phyloP scores from a whole-genome alignment of 2,797 vertebrate genomes.

The Amblyopsis hoosieri region DNA sequence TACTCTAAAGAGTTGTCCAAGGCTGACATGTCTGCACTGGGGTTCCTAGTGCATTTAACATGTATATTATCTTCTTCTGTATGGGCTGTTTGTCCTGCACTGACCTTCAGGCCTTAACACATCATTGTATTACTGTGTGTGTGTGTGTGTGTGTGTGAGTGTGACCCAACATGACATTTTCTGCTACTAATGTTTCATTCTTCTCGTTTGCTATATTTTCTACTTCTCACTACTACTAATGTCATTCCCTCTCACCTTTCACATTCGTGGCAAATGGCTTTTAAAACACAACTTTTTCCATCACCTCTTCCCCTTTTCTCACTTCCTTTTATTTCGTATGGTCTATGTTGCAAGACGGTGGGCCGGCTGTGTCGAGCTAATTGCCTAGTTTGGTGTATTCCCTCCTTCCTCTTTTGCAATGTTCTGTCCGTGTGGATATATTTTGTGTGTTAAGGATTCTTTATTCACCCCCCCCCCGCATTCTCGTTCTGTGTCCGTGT shows the following conservation, averaged over 20 bases:
- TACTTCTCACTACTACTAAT: slow-evolving; percentile 6
- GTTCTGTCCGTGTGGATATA: slow-evolving; percentile 1
- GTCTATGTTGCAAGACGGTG: no score
- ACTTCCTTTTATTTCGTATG: not conserved
- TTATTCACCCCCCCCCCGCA: slow-evolving; percentile 13
- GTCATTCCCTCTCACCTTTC: not conserved
- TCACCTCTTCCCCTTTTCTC: not conserved
- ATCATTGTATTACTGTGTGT: not conserved
- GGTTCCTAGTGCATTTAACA: slow-evolving; percentile 30
- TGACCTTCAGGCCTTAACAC: not conserved
- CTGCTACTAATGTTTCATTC: not conserved
- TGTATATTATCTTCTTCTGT: slow-evolving; percentile 19
- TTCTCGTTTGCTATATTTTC: not conserved
- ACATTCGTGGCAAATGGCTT: not conserved
- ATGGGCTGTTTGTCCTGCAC: slow-evolving; percentile 1
- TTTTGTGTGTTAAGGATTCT: slow-evolving; percentile 12
- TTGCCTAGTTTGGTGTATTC: not conserved
- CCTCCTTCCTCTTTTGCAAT: slow-evolving; percentile 1
- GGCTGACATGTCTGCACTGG: no score
- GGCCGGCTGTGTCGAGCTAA: no score
- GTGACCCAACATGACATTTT: not conserved
- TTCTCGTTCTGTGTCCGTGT: slow-evolving; percentile 46
- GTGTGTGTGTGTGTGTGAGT: slow-evolving; percentile 8
- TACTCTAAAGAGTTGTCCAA: no score
- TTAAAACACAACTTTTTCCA: not conserved